Evolutionary conservation across 2,797 vertebrate species (phyloP), one percentile per base, ranked within the genome.

Genomic region (Anas georgica): DNA sequence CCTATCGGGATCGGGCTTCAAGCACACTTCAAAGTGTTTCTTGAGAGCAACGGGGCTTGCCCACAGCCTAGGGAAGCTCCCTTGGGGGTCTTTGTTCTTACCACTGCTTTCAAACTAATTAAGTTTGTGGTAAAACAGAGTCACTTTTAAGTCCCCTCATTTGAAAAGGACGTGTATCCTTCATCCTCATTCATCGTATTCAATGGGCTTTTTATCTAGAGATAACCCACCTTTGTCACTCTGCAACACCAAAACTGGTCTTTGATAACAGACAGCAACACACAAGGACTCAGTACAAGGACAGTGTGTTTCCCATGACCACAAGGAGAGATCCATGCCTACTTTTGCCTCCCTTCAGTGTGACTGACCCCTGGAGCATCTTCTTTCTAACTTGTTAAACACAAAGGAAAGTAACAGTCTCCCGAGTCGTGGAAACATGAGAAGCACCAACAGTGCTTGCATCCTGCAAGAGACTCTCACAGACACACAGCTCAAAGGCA

Each of bases 181-280:
- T 67, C 68, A 77, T 43, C 66, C 50, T 73, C 56, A 97, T 98
- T 96, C 68, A 55, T 16, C 2, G 3, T 31, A 12, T 52, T 75
- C 76, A 98, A 95, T 96, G 96, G 97, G 97, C 97, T 98, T 69
- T 98, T 98, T 97, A 97, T 98, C 97, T 97, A 91, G 63, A 95
- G 93, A 97, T 96, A 97, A 97, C 96, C 93, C 29, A 91, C 97
- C 95, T 98, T 97, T 97, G 97, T 96, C 58, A 43, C 63, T n/a
- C 39, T 3, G 2, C 31, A 97, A 94, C 97, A 97, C 97, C 91
- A 15, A 83, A 63, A 54, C 28, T 35, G 50, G 56, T 69, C 73
- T 12, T 22, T 25, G 29, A 60, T 28, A 79, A 83, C 80, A 1
- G 8, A 23, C 1, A 16, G 60, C 37, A 50, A 33, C 15, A 17